Evolutionary conservation across 2,113 vertebrate species (phyloP).

Genomic region (Mystacornis crossleyi): DNA sequence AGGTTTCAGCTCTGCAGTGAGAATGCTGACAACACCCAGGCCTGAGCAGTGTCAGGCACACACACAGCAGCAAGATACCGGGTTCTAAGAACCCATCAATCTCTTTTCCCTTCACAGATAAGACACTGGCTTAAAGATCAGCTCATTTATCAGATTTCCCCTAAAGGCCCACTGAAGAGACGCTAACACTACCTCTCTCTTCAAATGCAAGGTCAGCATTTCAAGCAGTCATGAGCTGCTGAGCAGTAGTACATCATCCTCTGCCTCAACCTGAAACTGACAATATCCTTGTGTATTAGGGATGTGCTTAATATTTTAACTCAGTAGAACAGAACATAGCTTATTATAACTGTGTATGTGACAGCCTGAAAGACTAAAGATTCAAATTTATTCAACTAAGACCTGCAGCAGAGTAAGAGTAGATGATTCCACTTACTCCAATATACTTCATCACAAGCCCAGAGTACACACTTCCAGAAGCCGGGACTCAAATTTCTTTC

Average conservation of each 20-base stretch:
- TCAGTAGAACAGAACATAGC: not conserved
- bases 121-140: not conserved
- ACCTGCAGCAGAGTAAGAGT: not conserved
- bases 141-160: not conserved
- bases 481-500: not conserved
- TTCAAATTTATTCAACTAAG: not conserved
- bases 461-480: not conserved
- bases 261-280: not conserved
- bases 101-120: not conserved
- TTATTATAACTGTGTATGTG: not conserved
- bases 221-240: not conserved
- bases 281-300: not conserved
- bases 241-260: not conserved
- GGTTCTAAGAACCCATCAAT: not conserved
- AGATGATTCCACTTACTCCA: not conserved
- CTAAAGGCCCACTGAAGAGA: not conserved
- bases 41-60: not conserved
- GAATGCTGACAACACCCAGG: not conserved
- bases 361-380: not conserved
- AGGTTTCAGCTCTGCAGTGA: not conserved
- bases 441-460: not conserved
- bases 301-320: not conserved
- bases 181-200: not conserved
- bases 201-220: not conserved
- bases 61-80: not conserved